These are phyloP conservation scores for Leptinotarsa undecemlineata DNA, from an alignment of 1,140 invertebrate species.

Conservation along the genomic window DNA sequence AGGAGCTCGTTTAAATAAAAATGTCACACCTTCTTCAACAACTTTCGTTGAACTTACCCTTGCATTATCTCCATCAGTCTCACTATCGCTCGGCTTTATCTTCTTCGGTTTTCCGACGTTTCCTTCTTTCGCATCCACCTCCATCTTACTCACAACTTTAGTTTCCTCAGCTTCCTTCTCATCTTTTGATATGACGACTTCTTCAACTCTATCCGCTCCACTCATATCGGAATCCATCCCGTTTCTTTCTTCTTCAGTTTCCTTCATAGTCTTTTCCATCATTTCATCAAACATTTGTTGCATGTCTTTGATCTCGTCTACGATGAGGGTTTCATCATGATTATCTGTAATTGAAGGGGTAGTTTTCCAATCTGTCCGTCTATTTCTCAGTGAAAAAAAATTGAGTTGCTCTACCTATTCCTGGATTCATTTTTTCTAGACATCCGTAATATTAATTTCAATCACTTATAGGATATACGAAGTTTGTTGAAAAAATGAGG, in stretches of 20 bases:
- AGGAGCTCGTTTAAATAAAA: no score
- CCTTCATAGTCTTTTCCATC: constrained; percentile 58
- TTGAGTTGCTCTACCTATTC: no score
- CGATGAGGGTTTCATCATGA: no score
- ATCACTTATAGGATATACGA: no score
- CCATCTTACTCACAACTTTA: constrained; percentile 17
- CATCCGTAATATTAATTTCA: no score
- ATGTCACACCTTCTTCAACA: no score
- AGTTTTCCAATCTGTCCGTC: no score
- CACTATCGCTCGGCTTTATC: constrained; percentile 31
- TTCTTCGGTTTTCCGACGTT: constrained; percentile 18
- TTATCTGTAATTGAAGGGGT: no score
- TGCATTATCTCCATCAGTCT: constrained; percentile 38
- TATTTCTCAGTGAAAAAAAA: no score
- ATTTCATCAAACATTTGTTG: constrained; percentile 59
- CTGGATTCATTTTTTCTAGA: no score
- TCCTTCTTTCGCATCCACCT: background rate
- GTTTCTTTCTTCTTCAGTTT: constrained; percentile 37
- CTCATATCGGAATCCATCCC: constrained; percentile 48
- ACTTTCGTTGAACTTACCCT: constrained; percentile 32
- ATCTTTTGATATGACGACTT: constrained; percentile 28
- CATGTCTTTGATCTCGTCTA: constrained; percentile 48
- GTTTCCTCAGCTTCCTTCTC: constrained; percentile 20
- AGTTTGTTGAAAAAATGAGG: no score
- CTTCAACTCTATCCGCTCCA: constrained; percentile 37